Base-by-base conservation (phyloP, 1,140 invertebrate species). In the Anastatus disparis region DNA sequence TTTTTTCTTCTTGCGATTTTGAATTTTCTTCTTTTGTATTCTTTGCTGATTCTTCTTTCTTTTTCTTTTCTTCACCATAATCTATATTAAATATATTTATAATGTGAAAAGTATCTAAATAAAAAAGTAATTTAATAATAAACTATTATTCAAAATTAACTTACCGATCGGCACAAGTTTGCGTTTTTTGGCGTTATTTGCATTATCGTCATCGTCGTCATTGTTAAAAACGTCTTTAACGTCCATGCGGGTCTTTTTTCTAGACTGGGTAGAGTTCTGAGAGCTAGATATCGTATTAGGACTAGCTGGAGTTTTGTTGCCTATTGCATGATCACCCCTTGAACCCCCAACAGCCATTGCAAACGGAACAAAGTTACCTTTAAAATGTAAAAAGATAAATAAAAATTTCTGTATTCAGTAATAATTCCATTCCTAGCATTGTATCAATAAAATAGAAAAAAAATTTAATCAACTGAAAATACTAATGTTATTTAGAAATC, bases 141-240 rank as follows among this genome's bases (percentile, higher is more conserved):
- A 64, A 24, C 31, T 69, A 46, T 58, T 38, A 59, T 42, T 40
- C n/a, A n/a, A n/a, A n/a, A n/a, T 48, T 46, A 17, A 73, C 59
- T 76, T 81, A 93, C 91, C 93, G 77, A 95, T 84, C 74, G 93
- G 93, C 79, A 95, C 93, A 55, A 96, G 87, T 88, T 95, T 95
- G 75, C 94, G 87, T 86, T 94, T 94, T 79, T 94, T 94, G 48
- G 87, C 81, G 73, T 87, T 87, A 75, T 87, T 89, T 52, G 83
- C 81, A 73, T 88, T 90, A 56, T 94, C 92, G 74, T 94, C 93
- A 78, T 95, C 94, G 75, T 97, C 95, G 74, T 95, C 94, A 68
- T 93, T 94, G 83, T 96, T 96, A 79, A 97, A 97, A 2, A 97
- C 94, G 76, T 96, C 95, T 64, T 93, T 92, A 0, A 96, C 90